Base-by-base conservation (phyloP, 1,140 invertebrate species). In the Coboldia fuscipes region DNA sequence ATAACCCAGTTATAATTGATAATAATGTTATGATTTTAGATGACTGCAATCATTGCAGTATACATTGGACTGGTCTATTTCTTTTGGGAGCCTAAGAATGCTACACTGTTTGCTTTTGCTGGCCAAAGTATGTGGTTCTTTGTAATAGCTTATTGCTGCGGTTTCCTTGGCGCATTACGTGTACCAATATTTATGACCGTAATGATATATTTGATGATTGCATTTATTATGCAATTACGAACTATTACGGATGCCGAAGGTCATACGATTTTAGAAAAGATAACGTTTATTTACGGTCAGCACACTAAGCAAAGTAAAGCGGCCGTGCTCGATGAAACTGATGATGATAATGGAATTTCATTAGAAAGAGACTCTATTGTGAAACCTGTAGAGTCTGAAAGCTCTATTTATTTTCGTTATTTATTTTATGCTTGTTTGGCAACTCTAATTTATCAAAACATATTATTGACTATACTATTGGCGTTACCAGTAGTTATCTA, bases 121-220 rank as follows among this genome's bases (percentile, higher is more conserved):
- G 67, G 69, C 0, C 61, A 62, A 36, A 48, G 50, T 0, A 48
- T 71, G 22, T 73, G 70, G 70, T 47, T 70, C 12, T 45, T 69
- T 7, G 49, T 70, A 14, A 63, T 65, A 30, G 53, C 65, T 23
- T 68, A 62, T 43, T 14, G 67, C 7, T 65, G 67, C 4, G 67
- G 67, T 37, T 50, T 59, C 32, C 46, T 68, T 15, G 63, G 62
- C 7, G 51, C 56, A 9, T 60, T 70, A 23, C 61, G 66, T 45
- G 53, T 68, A 20, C 47, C 61, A 9, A 46, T 62, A 3, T 72
- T 73, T 40, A 45, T 62, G 4, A 21, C 48, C 10, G 40, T 48
- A 5, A 51, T 55, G 46, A 34, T 36, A 5, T 55, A 55, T 36
- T 48, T 57, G n/a, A 42, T 62, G 3, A 43, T 57, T 12, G 70